Evolutionary conservation across 2,888 invertebrate genomes (phyloP), one percentile per base, ranked within the genome.

Genomic region (Acronicta leporina): DNA sequence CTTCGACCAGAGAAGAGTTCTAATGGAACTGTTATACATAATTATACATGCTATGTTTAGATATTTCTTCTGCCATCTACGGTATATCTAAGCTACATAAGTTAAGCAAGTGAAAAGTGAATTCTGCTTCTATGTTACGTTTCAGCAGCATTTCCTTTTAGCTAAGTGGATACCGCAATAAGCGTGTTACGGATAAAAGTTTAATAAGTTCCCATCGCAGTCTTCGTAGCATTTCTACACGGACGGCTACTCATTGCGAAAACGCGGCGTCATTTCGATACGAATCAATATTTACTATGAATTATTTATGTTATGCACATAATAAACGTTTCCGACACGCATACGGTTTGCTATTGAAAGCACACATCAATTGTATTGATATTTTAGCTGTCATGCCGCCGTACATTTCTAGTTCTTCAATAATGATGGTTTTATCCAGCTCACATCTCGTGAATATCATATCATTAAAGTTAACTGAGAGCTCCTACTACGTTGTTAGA

Each of bases 231-330:
- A 58, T 51, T 27, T 49, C 51, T 48, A 6, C 9, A 35, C 11
- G 16, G 20, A 1, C 15, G 38, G 33, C 5, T 43, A 57, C 38
- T 63, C 44, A 59, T 60, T 73, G 63, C 58, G 16, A 71, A 69
- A 66, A 50, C 47, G 47, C 51, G 35, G 8, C 49, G 49, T 58
- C 57, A 51, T 61, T 58, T 40, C 33, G 56, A 57, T 42, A 15
- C 50, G 38, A 71, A 80, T 81, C 81, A 59, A 82, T 83, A 81
- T 62, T 49, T 51, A 45, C 50, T 54, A 64, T 81, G 78, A 81
- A 82, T 81, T 77, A 72, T 77, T 75, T 76, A 79, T 74, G 46
- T 55, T 74, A 63, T 68, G 68, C 77, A 79, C 65, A 67, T 63
- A 73, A 61, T 59, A 71, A 71, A 54, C 48, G 67, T 69, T 59